Conservation (phyloP, 1,140 invertebrate genomes). For the Drosophila hydei region DNA sequence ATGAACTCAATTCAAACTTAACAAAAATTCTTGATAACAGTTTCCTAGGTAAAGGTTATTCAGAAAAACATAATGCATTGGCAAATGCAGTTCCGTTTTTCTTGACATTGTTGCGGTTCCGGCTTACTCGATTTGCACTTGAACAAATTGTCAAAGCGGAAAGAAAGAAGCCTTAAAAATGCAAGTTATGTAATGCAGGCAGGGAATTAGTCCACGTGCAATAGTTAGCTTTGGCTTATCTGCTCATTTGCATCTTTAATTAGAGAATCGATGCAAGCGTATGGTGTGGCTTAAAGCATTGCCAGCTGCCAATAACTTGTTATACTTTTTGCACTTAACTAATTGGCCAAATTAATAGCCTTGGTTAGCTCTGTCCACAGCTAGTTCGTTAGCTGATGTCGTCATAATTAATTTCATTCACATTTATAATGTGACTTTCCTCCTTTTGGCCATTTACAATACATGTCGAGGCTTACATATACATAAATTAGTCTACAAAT, state of each 20-base stretch:
- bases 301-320: slow-evolving; percentile 61
- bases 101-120: slow-evolving; percentile 7
- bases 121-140: neutral
- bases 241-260: slow-evolving; percentile 52
- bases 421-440: neutral
- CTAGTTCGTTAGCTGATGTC: slow-evolving; percentile 23
- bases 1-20: too few relatives aligned
- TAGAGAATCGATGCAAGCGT: too few relatives aligned
- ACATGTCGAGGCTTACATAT: neutral
- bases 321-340: slow-evolving; percentile 56
- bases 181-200: neutral
- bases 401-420: neutral
- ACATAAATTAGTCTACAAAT: neutral
- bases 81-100: slow-evolving; percentile 70
- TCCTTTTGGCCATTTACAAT: neutral
- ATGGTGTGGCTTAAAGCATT: slow-evolving; percentile 23
- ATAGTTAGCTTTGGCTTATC: slow-evolving; percentile 47
- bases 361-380: slow-evolving; percentile 2
- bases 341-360: slow-evolving; percentile 63
- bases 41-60: too few relatives aligned
- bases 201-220: slow-evolving; percentile 6
- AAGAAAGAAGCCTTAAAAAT: slow-evolving; percentile 4
- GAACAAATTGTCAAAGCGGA: slow-evolving; percentile 12
- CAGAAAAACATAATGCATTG: slow-evolving; percentile 6
- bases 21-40: too few relatives aligned